Percentiles rank a stretch among this genome's conserved stretches.
Conservation (phyloP, 92 coral and sea anemone species). For the Pocillopora grandis region DNA sequence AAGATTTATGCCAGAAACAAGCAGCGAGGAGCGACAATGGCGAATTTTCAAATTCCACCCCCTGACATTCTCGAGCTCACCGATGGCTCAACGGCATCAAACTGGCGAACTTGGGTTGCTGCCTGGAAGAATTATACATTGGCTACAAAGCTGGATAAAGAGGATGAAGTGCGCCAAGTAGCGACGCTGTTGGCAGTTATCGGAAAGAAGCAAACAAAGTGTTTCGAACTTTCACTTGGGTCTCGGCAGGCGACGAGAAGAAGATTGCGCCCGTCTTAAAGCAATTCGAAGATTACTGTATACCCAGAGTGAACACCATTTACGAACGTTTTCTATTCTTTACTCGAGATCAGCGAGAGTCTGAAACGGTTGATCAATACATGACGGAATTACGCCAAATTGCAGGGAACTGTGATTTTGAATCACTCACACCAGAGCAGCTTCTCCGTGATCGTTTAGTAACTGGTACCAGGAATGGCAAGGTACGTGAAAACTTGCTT, state of each 20-base stretch:
- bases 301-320: slow-evolving; percentile 52
- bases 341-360: slow-evolving; percentile 42
- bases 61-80: neutral
- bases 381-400: slow-evolving; percentile 47
- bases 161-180: slow-evolving; percentile 46
- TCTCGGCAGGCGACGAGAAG: slow-evolving; percentile 17
- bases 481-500: slow-evolving; percentile 54
- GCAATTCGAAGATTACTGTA: slow-evolving; percentile 51
- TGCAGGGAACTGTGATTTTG: slow-evolving; percentile 53
- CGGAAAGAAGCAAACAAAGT: slow-evolving; percentile 46
- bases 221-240: slow-evolving; percentile 27
- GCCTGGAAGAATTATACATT: slow-evolving; percentile 37
- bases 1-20: no score
- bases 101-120: slow-evolving; percentile 45
- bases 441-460: slow-evolving; percentile 52
- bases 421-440: slow-evolving; percentile 51
- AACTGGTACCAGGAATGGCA: slow-evolving; percentile 34
- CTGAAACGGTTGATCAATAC: slow-evolving; percentile 52
- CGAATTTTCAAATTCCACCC: neutral
- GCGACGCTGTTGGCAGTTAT: slow-evolving; percentile 44
- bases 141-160: slow-evolving; percentile 47
- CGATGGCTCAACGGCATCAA: neutral
- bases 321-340: slow-evolving; percentile 41
- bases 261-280: slow-evolving; percentile 36
- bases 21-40: neutral